Evolutionary conservation across 23 tunicate species (phyloP).

Genomic region (Clavelina lepadiformis): DNA sequence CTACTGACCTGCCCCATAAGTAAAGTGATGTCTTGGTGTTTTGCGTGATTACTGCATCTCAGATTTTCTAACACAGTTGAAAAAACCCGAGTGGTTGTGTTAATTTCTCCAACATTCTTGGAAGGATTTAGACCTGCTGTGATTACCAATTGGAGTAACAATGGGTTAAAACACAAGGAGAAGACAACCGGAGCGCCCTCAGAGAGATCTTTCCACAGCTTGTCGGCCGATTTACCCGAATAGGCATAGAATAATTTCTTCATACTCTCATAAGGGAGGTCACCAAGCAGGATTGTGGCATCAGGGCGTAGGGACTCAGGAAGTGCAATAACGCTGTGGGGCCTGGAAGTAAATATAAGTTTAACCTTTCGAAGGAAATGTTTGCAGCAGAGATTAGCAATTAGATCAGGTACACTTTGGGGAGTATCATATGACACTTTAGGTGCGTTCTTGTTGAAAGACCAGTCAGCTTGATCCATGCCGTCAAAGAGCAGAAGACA

Average conservation of each 20-base stretch:
- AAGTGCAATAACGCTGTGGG: slow-evolving; percentile 4
- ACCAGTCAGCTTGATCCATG: slow-evolving; percentile 15
- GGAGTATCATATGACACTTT: not conserved
- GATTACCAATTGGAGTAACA: slow-evolving; percentile 19
- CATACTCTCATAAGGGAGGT: slow-evolving; percentile 2
- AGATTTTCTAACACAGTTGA: too few relatives aligned
- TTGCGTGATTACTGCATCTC: too few relatives aligned
- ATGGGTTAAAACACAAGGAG: slow-evolving; percentile 16
- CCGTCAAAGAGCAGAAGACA: slow-evolving; percentile 29
- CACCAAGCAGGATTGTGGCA: slow-evolving; percentile 5
- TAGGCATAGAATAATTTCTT: slow-evolving; percentile 6
- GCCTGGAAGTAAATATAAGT: slow-evolving; percentile 19
- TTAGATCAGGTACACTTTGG: not conserved
- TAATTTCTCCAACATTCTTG: too few relatives aligned
- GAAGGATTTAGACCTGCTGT: too few relatives aligned
- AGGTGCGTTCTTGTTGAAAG: slow-evolving; percentile 5
- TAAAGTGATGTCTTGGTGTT: too few relatives aligned
- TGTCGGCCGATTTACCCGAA: not conserved
- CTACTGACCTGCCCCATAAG: too few relatives aligned
- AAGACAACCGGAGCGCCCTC: slow-evolving; percentile 3
- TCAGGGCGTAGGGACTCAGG: slow-evolving; percentile 11
- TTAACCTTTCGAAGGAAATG: slow-evolving; percentile 11
- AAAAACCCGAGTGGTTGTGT: too few relatives aligned
- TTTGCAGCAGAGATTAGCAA: slow-evolving; percentile 12
- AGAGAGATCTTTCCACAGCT: slow-evolving; percentile 10